Percentiles rank a stretch among this genome's conserved stretches.
These are phyloP conservation scores for Rosalia funebris DNA, from an alignment of 2,888 invertebrate species.

Conservation along the genomic window DNA sequence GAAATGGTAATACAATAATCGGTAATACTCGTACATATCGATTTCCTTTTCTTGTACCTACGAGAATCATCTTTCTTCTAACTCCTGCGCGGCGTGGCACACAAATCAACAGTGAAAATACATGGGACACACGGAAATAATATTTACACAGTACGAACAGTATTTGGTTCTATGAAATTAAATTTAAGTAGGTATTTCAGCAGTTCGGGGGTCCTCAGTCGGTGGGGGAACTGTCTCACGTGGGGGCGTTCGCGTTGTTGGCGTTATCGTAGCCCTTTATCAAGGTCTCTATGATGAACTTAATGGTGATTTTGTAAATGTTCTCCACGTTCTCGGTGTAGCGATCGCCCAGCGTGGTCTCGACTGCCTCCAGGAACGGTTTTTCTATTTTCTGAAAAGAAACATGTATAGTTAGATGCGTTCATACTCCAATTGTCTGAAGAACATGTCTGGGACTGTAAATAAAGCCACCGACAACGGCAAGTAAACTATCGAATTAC, in stretches of 20 bases:
- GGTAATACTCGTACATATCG: too few relatives aligned
- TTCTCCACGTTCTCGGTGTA: constrained; percentile 90
- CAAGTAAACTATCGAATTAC: too few relatives aligned
- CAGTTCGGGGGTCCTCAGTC: constrained; percentile 36
- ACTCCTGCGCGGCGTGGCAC: constrained; percentile 25
- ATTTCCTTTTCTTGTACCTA: too few relatives aligned
- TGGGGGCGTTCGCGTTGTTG: constrained; percentile 52
- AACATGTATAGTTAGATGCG: too few relatives aligned
- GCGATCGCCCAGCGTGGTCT: constrained; percentile 85
- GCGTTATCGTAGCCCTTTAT: constrained; percentile 79
- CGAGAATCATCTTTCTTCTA: constrained; percentile 33
- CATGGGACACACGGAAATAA: constrained; percentile 31
- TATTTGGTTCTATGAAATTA: constrained; percentile 36
- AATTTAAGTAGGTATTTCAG: constrained; percentile 32
- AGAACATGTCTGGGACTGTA: too few relatives aligned
- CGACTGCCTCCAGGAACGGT: constrained; percentile 88
- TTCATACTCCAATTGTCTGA: too few relatives aligned
- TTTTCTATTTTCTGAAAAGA: constrained; percentile 83
- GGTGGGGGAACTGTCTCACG: constrained; percentile 48
- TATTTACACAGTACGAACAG: constrained; percentile 38
- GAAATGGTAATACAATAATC: too few relatives aligned
- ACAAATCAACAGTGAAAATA: constrained; percentile 23
- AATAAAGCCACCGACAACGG: too few relatives aligned
- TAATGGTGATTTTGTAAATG: constrained; percentile 88
- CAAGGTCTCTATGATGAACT: constrained; percentile 86